A percentile compares a stretch with the other conserved stretches of the same genome.
phyloP scores from a whole-genome alignment of 2,797 vertebrate genomes.

The Acropternis orthonyx region DNA sequence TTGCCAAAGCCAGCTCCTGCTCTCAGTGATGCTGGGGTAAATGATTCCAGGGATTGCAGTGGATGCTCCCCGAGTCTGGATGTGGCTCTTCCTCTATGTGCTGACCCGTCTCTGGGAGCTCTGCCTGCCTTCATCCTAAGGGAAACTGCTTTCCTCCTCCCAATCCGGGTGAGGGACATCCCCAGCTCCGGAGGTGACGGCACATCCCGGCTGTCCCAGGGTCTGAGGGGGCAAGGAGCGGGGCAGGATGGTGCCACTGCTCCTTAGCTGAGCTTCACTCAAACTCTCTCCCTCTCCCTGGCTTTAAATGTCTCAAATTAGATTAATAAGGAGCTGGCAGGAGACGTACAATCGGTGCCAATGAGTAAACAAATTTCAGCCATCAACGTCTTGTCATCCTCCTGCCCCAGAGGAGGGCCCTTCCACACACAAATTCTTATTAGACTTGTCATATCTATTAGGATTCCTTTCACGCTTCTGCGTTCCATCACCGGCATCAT shows the following conservation, averaged over 20 bases:
- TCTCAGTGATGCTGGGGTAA: background rate
- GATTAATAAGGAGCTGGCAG: constrained; percentile 80
- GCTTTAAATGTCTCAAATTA: constrained; percentile 77
- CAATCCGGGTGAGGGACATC: background rate
- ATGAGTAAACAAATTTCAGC: constrained; percentile 82
- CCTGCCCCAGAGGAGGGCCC: constrained; percentile 84
- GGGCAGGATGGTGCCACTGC: constrained; percentile 60
- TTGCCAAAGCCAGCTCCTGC: background rate
- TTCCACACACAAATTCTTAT: constrained; percentile 87
- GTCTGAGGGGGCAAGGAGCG: background rate
- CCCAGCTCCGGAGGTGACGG: background rate
- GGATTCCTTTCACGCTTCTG: constrained; percentile 93
- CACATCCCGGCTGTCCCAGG: background rate
- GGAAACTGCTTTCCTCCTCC: background rate
- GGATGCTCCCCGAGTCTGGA: background rate
- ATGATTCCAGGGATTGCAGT: background rate
- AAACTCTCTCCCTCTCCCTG: constrained; percentile 20
- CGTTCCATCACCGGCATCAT: constrained; percentile 87
- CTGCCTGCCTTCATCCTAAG: background rate
- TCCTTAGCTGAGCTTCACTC: constrained; percentile 63
- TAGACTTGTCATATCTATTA: constrained; percentile 98
- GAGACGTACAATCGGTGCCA: constrained; percentile 71
- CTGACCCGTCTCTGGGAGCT: background rate
- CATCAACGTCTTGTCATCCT: constrained; percentile 85
- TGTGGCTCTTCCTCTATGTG: accelerated